Conservation (phyloP, 1,140 invertebrate species). For the Carposina sasakii region DNA sequence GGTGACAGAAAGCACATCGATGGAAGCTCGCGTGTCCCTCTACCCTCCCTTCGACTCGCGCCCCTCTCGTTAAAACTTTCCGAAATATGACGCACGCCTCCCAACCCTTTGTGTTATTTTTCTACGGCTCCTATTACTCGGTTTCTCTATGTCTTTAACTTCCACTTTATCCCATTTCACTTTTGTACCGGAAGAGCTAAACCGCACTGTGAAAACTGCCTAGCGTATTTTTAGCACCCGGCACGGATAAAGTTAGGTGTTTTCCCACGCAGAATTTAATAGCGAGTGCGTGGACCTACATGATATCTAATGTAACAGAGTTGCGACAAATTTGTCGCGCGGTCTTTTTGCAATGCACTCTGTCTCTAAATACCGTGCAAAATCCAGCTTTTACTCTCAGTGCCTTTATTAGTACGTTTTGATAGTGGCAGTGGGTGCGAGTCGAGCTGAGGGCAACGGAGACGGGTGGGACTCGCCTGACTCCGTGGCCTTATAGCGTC, state of each 20-base stretch:
- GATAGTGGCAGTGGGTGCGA: constrained; percentile 34
- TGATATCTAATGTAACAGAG: too few species aligned
- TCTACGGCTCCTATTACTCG: constrained; percentile 33
- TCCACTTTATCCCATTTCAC: constrained; percentile 30
- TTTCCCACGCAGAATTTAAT: too few species aligned
- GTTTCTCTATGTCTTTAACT: constrained; percentile 29
- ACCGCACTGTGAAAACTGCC: too few species aligned
- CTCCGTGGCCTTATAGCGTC: constrained; percentile 58
- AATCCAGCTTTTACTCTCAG: too few species aligned
- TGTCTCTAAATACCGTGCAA: too few species aligned
- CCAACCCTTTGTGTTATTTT: constrained; percentile 58
- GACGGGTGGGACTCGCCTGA: constrained; percentile 17
- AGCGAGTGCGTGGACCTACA: too few species aligned
- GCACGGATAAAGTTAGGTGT: too few species aligned
- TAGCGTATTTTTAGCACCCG: too few species aligned
- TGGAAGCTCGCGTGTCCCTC: constrained; percentile 52
- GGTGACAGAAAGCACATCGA: constrained; percentile 49
- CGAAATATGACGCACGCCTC: constrained; percentile 52
- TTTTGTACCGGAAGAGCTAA: too few species aligned
- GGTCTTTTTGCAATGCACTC: too few species aligned
- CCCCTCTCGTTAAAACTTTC: constrained; percentile 63
- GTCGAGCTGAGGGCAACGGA: constrained; percentile 3
- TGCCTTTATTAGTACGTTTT: too few species aligned
- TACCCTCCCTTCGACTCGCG: constrained; percentile 25
- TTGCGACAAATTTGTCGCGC: too few species aligned